Evolutionary conservation across 2,888 invertebrate species (phyloP).

Genomic region (Cyclophora punctaria): DNA sequence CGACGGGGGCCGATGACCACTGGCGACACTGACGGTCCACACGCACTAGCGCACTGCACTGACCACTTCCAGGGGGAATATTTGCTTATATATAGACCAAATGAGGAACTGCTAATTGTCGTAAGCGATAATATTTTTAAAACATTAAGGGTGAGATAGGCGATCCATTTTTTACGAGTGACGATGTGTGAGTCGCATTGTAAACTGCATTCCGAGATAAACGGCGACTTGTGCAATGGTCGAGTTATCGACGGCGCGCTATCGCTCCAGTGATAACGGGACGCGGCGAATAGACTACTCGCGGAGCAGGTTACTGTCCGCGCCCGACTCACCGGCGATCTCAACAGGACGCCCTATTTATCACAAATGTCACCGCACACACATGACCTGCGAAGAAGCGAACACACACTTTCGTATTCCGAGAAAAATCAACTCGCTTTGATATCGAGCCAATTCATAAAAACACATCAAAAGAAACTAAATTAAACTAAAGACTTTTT

Average conservation of each 20-base stretch:
- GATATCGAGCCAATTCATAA: conserved; percentile 31
- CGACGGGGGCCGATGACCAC: conserved; percentile 69
- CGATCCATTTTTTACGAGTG: conserved; percentile 39
- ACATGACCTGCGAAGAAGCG: conserved; percentile 14
- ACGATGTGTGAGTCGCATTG: conserved; percentile 42
- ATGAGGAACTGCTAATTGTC: conserved; percentile 25
- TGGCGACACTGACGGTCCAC: conserved; percentile 35
- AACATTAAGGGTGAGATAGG: conserved; percentile 20
- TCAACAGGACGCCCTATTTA: conserved; percentile 42
- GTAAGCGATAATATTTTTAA: conserved; percentile 12
- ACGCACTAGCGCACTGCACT: conserved; percentile 31
- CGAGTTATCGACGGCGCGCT: conserved; percentile 47
- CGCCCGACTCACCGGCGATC: conserved; percentile 24
- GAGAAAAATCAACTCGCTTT: conserved; percentile 25
- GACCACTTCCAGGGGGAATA: conserved; percentile 34
- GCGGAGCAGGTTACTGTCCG: conserved; percentile 43
- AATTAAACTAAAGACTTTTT: too few relatives aligned
- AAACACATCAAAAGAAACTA: background rate
- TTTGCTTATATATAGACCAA: conserved; percentile 20
- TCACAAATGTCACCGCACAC: conserved; percentile 23
- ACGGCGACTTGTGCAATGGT: conserved; percentile 45
- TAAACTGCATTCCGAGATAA: conserved; percentile 61
- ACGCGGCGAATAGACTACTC: conserved; percentile 43
- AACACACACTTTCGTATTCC: conserved; percentile 22
- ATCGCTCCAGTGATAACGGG: conserved; percentile 59